Evolutionary conservation across 2,888 invertebrate species (phyloP).

Genomic region (Archips xylosteana): DNA sequence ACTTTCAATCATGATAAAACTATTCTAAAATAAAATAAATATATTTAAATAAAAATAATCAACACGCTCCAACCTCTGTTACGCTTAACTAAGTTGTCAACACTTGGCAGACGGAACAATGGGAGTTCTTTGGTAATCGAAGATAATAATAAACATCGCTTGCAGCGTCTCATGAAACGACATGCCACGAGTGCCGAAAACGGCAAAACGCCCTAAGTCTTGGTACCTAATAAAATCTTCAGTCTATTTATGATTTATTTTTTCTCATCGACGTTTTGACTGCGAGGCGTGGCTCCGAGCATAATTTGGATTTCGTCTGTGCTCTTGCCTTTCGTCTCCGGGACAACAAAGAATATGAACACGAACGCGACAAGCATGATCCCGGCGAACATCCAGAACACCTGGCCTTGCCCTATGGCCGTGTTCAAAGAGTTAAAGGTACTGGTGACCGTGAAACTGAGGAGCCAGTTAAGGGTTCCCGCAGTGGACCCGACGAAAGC

Average conservation of each 20-base stretch:
- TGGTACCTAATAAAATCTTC: background rate
- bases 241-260: slow-evolving; percentile 55
- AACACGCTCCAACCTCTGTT: slow-evolving; percentile 16
- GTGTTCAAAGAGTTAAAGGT: slow-evolving; percentile 87
- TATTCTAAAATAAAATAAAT: slow-evolving; percentile 14
- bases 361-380: slow-evolving; percentile 87
- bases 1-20: slow-evolving; percentile 20
- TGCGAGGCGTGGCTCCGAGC: slow-evolving; percentile 69
- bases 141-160: slow-evolving; percentile 55
- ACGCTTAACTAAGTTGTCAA: slow-evolving; percentile 30
- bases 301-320: slow-evolving; percentile 87
- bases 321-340: slow-evolving; percentile 90
- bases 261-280: slow-evolving; percentile 61
- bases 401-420: slow-evolving; percentile 86
- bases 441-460: slow-evolving; percentile 92
- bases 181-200: slow-evolving; percentile 54
- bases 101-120: slow-evolving; percentile 25
- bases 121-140: slow-evolving; percentile 69
- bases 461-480: slow-evolving; percentile 92
- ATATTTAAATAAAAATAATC: slow-evolving; percentile 20
- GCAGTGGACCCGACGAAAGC: slow-evolving; percentile 91
- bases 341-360: slow-evolving; percentile 89
- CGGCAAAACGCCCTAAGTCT: slow-evolving; percentile 48
- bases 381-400: slow-evolving; percentile 91
- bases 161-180: slow-evolving; percentile 48